phyloP scores from a whole-genome alignment of 2,113 vertebrate genomes.

The Brachyhypopomus gauderio region DNA sequence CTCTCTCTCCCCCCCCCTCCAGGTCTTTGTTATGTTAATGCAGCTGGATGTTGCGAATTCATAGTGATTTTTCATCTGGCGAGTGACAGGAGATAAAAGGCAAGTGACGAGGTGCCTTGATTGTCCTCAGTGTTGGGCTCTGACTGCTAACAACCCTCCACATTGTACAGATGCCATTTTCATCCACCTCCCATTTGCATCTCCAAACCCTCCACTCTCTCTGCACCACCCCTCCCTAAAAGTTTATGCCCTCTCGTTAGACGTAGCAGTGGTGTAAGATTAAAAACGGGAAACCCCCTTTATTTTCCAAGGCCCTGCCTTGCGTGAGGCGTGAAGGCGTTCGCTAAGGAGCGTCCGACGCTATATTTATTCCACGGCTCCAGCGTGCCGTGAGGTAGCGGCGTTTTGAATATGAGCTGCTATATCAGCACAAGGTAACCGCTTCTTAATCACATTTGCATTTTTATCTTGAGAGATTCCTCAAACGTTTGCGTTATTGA shows the following conservation, averaged over 20 bases:
- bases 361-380: conserved; percentile 45
- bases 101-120: conserved; percentile 97
- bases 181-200: conserved; percentile 91
- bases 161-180: conserved; percentile 91
- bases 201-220: conserved; percentile 64
- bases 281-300: conserved; percentile 72
- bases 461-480: conserved; percentile 82
- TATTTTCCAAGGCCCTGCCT: conserved; percentile 59
- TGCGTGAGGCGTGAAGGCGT: conserved; percentile 35
- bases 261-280: conserved; percentile 70
- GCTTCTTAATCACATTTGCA: conserved; percentile 82
- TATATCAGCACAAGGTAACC: conserved; percentile 80
- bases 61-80: conserved; percentile 93
- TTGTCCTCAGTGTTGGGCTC: conserved; percentile 96
- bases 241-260: conserved; percentile 77
- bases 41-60: conserved; percentile 96
- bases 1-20: conserved; percentile 80
- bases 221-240: conserved; percentile 66
- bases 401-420: conserved; percentile 63
- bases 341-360: conserved; percentile 32
- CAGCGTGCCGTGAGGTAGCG: conserved; percentile 10
- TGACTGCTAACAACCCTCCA: conserved; percentile 96
- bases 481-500: conserved; percentile 83
- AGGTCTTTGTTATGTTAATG: conserved; percentile 99
- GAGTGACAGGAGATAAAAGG: conserved; percentile 94